These are phyloP conservation scores for Phylloscopus whistleri DNA, from an alignment of 2,113 vertebrate species.

Conservation along the genomic window DNA sequence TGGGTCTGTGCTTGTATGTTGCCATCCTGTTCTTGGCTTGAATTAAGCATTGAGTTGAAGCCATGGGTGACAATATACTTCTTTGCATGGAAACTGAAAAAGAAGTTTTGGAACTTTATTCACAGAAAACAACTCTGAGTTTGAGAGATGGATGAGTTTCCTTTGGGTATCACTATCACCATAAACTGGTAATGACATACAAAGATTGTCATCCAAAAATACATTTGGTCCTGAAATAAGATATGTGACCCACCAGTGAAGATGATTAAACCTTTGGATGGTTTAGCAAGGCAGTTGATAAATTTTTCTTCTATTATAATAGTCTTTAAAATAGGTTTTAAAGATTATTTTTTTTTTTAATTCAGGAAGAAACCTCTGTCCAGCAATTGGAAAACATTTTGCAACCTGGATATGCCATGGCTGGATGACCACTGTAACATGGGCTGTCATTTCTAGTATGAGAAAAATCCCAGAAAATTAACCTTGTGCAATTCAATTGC, in stretches of 20 bases:
- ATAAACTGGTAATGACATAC: background rate
- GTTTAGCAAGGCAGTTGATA: background rate
- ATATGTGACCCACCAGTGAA: background rate
- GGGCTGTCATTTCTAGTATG: background rate
- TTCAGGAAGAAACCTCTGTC: background rate
- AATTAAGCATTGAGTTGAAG: background rate
- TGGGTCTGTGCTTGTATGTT: background rate
- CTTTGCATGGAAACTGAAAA: background rate
- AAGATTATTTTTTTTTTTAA: background rate
- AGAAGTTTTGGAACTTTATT: background rate
- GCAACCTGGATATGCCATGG: background rate
- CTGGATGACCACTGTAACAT: background rate
- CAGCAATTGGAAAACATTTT: background rate
- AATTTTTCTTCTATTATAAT: background rate
- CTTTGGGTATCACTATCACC: background rate
- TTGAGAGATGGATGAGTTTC: background rate
- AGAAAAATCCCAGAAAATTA: background rate
- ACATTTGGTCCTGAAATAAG: background rate
- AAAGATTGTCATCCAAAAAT: background rate
- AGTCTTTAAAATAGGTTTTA: background rate
- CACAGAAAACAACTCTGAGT: background rate
- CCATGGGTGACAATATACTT: background rate
- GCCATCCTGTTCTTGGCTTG: background rate
- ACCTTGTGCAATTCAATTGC: background rate
- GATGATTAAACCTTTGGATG: background rate